Evolutionary conservation across 2,888 invertebrate species (phyloP).

Genomic region (Eumerus sabulonum): DNA sequence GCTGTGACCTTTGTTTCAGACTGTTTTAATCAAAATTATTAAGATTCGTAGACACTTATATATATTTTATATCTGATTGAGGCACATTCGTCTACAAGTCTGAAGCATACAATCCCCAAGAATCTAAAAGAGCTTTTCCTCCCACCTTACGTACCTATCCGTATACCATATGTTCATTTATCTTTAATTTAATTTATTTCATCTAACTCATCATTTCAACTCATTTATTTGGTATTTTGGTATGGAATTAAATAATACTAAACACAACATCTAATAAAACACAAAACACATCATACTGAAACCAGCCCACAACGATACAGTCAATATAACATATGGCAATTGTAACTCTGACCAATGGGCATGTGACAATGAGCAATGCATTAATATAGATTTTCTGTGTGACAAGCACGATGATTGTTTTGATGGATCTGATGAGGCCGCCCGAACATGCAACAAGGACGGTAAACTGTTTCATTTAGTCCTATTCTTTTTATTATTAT

Average conservation of each 20-base stretch:
- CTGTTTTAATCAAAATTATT: too few relatives aligned
- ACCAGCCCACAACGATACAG: slow-evolving; percentile 50
- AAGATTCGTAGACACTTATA: slow-evolving; percentile 22
- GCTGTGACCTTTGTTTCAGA: too few relatives aligned
- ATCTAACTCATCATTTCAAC: slow-evolving; percentile 51
- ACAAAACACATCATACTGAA: slow-evolving; percentile 54
- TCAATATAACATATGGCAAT: slow-evolving; percentile 47
- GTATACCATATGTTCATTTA: slow-evolving; percentile 23
- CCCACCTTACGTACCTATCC: not conserved
- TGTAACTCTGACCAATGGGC: slow-evolving; percentile 80
- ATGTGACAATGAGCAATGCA: slow-evolving; percentile 84
- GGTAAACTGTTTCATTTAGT: slow-evolving; percentile 72
- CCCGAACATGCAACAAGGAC: slow-evolving; percentile 72
- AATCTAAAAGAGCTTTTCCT: not conserved
- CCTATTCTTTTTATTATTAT: not conserved
- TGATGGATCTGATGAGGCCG: slow-evolving; percentile 82
- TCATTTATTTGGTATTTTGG: slow-evolving; percentile 49
- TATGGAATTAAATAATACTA: slow-evolving; percentile 44
- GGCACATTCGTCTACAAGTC: too few relatives aligned
- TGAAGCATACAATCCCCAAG: slow-evolving; percentile 32
- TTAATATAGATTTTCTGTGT: slow-evolving; percentile 81
- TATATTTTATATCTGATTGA: too few relatives aligned
- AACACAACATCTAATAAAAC: slow-evolving; percentile 61
- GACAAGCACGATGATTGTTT: slow-evolving; percentile 81
- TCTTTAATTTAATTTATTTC: slow-evolving; percentile 50